phyloP scores from a whole-genome alignment of 2,113 vertebrate genomes.

The Dunckerocampus dactyliophorus region DNA sequence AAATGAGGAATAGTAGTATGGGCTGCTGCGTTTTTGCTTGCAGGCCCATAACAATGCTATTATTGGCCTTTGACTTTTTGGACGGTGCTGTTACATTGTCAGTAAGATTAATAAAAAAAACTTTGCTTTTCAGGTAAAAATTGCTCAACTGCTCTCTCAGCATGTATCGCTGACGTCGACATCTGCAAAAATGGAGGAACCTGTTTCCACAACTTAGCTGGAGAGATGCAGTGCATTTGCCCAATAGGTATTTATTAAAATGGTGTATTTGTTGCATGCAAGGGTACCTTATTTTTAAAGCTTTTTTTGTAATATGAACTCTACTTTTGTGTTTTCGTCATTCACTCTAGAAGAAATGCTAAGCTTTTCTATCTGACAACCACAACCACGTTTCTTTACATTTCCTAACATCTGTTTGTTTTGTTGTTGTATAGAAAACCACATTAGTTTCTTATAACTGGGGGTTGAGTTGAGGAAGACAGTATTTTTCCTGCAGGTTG shows the following conservation, averaged over 20 bases:
- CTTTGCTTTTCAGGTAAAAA: slow-evolving; percentile 77
- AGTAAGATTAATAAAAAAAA: slow-evolving; percentile 21
- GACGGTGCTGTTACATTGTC: neutral
- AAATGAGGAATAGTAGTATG: too few species aligned
- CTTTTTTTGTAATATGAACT: slow-evolving; percentile 7
- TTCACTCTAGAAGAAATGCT: neutral
- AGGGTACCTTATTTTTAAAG: neutral
- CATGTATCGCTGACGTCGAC: slow-evolving; percentile 58
- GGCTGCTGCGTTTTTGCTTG: too few species aligned
- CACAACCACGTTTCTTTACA: neutral
- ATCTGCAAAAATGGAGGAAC: slow-evolving; percentile 72
- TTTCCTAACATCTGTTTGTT: neutral
- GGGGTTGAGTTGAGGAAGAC: neutral
- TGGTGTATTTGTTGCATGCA: neutral
- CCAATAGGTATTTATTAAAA: slow-evolving; percentile 58
- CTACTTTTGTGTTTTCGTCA: neutral
- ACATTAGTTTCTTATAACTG: neutral
- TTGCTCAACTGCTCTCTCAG: slow-evolving; percentile 65
- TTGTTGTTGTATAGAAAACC: neutral
- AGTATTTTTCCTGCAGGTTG: neutral
- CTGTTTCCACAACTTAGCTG: slow-evolving; percentile 51
- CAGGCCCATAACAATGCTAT: too few species aligned
- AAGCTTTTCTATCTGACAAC: neutral
- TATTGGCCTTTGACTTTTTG: too few species aligned
- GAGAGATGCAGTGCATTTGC: slow-evolving; percentile 65